Conservation (phyloP, 1,140 invertebrate species). For the Trissolcus basalis region DNA sequence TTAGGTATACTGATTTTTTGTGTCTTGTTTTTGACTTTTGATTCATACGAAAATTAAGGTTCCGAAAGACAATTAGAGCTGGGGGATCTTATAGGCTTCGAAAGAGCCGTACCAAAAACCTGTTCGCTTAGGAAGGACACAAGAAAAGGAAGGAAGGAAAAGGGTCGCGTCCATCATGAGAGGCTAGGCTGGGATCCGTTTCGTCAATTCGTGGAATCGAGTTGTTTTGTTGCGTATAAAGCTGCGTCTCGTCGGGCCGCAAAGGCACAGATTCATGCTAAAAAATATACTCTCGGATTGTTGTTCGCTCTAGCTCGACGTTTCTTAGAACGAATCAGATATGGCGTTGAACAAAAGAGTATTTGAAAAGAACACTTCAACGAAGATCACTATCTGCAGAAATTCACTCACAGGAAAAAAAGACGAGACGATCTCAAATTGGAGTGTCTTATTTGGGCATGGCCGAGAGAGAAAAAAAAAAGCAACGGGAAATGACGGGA, state of each 20-base stretch:
- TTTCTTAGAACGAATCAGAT: conserved; percentile 70
- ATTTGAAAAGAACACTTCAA: conserved; percentile 52
- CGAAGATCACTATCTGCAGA: conserved; percentile 50
- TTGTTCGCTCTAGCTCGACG: conserved; percentile 60
- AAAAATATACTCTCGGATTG: conserved; percentile 54
- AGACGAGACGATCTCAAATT: conserved; percentile 14
- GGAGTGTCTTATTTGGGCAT: conserved; percentile 23
- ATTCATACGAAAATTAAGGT: conserved; percentile 23
- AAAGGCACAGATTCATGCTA: conserved; percentile 33
- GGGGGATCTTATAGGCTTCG: conserved; percentile 8
- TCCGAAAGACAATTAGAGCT: conserved; percentile 43
- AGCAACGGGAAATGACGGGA: conserved; percentile 2
- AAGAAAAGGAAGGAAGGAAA: conserved; percentile 53
- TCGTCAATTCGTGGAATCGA: conserved; percentile 64
- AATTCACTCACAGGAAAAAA: conserved; percentile 42
- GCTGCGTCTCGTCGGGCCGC: conserved; percentile 14
- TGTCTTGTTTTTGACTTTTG: conserved; percentile 4
- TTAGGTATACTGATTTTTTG: conserved; percentile 3
- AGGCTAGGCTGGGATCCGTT: conserved; percentile 46
- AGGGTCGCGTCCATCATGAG: conserved; percentile 37
- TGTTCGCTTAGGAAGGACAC: conserved; percentile 39
- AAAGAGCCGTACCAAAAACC: conserved; percentile 25
- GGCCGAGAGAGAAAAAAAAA: conserved; percentile 5
- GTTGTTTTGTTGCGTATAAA: conserved; percentile 51
- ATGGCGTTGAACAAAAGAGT: conserved; percentile 65